Evolutionary conservation across 1,140 invertebrate species (phyloP).

Genomic region (Latrodectus geometricus): DNA sequence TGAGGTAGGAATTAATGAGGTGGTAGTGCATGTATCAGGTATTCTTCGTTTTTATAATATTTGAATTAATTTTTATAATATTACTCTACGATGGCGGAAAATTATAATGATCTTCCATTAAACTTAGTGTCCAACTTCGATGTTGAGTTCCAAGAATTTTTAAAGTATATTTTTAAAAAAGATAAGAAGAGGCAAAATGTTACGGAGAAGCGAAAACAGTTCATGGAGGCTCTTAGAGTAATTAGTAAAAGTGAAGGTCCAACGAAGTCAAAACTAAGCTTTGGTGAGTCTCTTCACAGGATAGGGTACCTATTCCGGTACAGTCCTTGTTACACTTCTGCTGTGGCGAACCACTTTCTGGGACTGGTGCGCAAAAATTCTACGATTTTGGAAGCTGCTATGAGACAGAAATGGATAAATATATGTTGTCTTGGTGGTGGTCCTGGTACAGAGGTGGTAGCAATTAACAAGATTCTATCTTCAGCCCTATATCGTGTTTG

Average conservation of each 20-base stretch:
- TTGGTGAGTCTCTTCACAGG: background rate
- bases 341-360: background rate
- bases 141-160: background rate
- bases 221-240: background rate
- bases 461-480: background rate
- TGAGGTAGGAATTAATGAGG: too few relatives aligned
- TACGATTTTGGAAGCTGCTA: background rate
- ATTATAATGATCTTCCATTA: too few relatives aligned
- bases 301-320: background rate
- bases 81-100: too few relatives aligned
- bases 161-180: background rate
- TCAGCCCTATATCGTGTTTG: background rate
- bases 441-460: background rate
- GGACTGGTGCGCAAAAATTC: background rate
- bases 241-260: background rate
- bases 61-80: too few relatives aligned
- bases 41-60: too few relatives aligned
- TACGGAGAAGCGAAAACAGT: background rate
- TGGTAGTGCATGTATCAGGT: too few relatives aligned
- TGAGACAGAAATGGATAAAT: background rate
- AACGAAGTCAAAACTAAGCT: background rate
- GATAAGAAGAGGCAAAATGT: background rate
- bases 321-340: background rate
- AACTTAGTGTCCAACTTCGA: background rate
- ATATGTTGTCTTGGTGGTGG: background rate